Evolutionary conservation across 1,140 invertebrate species (phyloP).

Genomic region (Periplaneta americana): DNA sequence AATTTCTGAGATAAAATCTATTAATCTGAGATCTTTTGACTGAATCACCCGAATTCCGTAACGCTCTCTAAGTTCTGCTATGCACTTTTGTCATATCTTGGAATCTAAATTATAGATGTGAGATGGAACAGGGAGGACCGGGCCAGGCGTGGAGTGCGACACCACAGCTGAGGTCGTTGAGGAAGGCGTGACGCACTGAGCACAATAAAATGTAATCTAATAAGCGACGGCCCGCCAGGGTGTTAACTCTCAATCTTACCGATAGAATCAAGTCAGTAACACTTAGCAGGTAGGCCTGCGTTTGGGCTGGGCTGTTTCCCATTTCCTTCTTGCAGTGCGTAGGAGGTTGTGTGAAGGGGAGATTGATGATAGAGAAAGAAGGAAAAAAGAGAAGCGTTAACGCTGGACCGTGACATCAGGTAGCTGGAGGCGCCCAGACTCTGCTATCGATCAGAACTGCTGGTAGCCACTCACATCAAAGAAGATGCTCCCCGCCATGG

Average conservation of each 20-base stretch:
- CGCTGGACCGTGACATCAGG: background rate
- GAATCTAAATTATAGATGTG: too few relatives aligned
- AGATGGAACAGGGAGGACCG: too few relatives aligned
- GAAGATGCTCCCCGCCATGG: background rate
- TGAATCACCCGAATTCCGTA: too few relatives aligned
- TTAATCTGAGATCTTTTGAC: too few relatives aligned
- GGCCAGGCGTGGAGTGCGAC: too few relatives aligned
- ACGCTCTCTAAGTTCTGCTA: too few relatives aligned
- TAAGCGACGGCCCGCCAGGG: background rate
- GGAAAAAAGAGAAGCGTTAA: background rate
- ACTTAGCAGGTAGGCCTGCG: background rate
- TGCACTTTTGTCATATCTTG: too few relatives aligned
- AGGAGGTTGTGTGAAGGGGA: background rate
- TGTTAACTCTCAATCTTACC: background rate
- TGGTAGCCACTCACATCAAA: background rate
- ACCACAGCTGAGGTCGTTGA: background rate
- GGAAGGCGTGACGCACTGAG: background rate
- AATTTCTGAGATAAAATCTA: too few relatives aligned
- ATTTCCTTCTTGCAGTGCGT: background rate
- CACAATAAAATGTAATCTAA: background rate
- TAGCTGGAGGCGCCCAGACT: background rate
- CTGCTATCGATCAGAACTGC: background rate
- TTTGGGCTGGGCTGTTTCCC: background rate
- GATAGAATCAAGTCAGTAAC: background rate
- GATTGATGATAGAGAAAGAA: background rate